Evolutionary conservation across 2,113 vertebrate species (phyloP), one percentile per base, ranked within the genome.

Genomic region (Ammospiza caudacuta): DNA sequence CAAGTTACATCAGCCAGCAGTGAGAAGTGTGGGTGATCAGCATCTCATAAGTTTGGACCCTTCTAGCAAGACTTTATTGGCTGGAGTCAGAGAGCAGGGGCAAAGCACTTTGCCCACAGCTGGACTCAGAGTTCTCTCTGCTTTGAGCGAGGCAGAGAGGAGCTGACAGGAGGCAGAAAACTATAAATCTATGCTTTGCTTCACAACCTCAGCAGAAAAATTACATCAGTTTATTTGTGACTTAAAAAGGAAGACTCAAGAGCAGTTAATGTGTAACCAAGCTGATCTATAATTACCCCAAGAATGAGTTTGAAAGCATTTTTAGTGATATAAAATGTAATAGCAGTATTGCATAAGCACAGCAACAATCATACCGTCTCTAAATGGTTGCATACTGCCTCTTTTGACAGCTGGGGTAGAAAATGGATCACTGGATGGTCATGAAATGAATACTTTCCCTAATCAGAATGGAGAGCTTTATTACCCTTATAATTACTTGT

Each of bases 401-500:
- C 59, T 81, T 92, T 85, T 96, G 92, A 97, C 95, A 97, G 86
- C 89, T 83, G 68, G 87, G 87, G 80, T 95, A 75, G 93, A 95
- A 96, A 96, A 96, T 94, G 89, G 94, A 97, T 97, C 87, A 91
- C 86, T 92, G 72, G 58, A 92, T 83, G 78, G 85, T 92, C 81
- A 87, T 87, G 87, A 97, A 97, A 97, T 97, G 63, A 95, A 90
- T 97, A 96, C 96, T 93, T 96, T 93, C 44, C 83, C 92, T 97
- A 96, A 97, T 94, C 88, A 97, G 86, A 96, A 95, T 52, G 70
- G 87, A 88, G 91, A 95, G 91, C 61, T 95, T 97, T 96, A 97
- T 97, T 94, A 96, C 92, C 95, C 96, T 96, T 83, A 95, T 93
- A 96, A 97, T 96, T 95, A 96, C 87, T 95, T 97, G 92, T 96